phyloP scores from a whole-genome alignment of 2,888 invertebrate species.

The Reticulitermes lucifugus region DNA sequence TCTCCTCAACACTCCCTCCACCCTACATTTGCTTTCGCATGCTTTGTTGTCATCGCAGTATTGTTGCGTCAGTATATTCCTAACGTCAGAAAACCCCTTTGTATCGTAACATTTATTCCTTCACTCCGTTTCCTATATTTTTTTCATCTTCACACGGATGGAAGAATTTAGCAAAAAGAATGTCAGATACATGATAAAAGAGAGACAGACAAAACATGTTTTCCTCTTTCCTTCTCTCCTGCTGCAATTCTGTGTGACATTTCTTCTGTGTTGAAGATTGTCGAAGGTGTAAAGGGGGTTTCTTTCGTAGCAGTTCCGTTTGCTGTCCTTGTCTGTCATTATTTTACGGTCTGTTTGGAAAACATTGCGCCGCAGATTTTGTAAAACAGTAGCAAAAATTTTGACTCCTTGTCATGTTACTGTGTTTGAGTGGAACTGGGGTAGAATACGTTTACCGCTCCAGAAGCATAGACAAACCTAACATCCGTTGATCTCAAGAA shows the following conservation, averaged over 20 bases:
- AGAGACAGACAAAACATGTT: conserved; percentile 6
- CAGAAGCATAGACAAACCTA: no score
- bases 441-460: no score
- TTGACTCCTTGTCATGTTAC: not conserved
- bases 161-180: conserved; percentile 22
- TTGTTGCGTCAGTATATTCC: conserved; percentile 7
- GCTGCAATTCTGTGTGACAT: conserved; percentile 26
- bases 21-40: not conserved
- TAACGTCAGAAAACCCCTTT: not conserved
- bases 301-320: conserved; percentile 15
- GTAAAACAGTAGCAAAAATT: not conserved
- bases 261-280: conserved; percentile 28
- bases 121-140: not conserved
- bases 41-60: conserved; percentile 19
- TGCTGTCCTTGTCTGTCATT: not conserved
- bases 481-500: no score
- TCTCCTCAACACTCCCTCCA: conserved; percentile 20
- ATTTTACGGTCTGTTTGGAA: conserved; percentile 19
- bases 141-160: conserved; percentile 5
- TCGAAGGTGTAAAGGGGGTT: conserved; percentile 36
- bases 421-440: no score
- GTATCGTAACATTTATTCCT: not conserved
- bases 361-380: not conserved
- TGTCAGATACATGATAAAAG: conserved; percentile 12
- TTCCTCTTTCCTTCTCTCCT: conserved; percentile 14